Evolutionary conservation across 2,797 vertebrate genomes (phyloP).

Genomic region (Scyliorhinus canicula): DNA sequence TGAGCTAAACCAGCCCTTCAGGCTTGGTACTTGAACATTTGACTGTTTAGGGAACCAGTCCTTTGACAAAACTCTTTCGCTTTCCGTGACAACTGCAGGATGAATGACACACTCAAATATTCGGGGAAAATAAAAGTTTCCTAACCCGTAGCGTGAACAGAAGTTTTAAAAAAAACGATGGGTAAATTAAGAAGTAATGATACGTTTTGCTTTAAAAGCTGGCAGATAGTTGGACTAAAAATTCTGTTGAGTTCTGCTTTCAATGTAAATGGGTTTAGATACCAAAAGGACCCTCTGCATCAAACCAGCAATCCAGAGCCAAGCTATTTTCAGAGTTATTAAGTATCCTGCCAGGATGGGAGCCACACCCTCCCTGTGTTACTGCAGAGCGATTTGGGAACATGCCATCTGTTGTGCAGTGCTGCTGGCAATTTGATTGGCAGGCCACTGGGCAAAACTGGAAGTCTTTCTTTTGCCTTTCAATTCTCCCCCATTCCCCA

Average conservation of each 20-base stretch:
- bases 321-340: slow-evolving; percentile 4
- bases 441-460: background rate
- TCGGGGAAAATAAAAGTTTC: background rate
- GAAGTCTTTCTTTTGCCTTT: background rate
- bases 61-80: too few relatives aligned
- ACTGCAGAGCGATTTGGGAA: background rate
- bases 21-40: background rate
- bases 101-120: background rate
- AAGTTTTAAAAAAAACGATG: background rate
- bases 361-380: background rate
- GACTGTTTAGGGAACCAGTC: background rate
- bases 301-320: background rate
- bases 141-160: background rate
- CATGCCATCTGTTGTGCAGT: background rate
- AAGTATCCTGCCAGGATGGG: background rate
- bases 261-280: background rate
- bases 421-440: slow-evolving; percentile 2
- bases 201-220: background rate
- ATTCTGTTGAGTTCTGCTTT: background rate
- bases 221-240: background rate
- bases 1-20: too few relatives aligned
- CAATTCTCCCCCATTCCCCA: background rate
- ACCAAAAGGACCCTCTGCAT: background rate
- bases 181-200: background rate
- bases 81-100: background rate